These are phyloP conservation scores for Pituophis catenifer DNA, from an alignment of 2,113 vertebrate species.

Conservation along the genomic window DNA sequence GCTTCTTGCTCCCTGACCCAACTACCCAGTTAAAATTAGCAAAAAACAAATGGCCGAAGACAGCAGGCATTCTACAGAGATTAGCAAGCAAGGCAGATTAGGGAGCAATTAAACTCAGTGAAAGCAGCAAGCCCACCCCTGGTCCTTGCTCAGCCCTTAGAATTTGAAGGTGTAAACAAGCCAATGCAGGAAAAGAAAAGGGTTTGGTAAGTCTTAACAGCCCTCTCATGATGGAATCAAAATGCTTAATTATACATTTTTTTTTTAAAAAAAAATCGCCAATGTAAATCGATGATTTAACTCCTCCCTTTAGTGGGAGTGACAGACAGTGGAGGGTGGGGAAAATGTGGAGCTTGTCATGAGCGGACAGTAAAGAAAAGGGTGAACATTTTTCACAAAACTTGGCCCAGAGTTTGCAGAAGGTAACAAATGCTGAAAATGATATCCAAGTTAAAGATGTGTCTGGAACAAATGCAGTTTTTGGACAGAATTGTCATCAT, in stretches of 20 bases:
- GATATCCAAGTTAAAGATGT: not conserved
- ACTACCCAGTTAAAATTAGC: not conserved
- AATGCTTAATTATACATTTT: not conserved
- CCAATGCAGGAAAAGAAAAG: not conserved
- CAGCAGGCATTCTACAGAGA: not conserved
- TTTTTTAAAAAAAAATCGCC: not conserved
- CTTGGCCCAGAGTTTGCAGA: not conserved
- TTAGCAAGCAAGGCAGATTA: not conserved
- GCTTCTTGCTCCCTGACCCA: not conserved
- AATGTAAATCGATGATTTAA: not conserved
- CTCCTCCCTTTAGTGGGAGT: conserved; percentile 38
- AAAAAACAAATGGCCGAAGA: conserved; percentile 14
- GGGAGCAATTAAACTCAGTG: not conserved
- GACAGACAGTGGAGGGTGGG: not conserved
- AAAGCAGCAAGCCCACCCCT: not conserved
- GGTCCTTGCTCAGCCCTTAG: conserved; percentile 1
- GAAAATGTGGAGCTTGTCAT: not conserved
- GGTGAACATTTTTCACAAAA: not conserved
- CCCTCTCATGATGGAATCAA: conserved; percentile 45
- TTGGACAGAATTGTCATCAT: not conserved
- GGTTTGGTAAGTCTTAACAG: conserved; percentile 1
- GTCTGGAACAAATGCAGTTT: not conserved
- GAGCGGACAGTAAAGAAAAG: conserved; percentile 48
- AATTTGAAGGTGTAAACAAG: not conserved
- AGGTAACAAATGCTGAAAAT: conserved; percentile 1